Conservation (phyloP, 1,140 invertebrate genomes). For the Bombus superbus region DNA sequence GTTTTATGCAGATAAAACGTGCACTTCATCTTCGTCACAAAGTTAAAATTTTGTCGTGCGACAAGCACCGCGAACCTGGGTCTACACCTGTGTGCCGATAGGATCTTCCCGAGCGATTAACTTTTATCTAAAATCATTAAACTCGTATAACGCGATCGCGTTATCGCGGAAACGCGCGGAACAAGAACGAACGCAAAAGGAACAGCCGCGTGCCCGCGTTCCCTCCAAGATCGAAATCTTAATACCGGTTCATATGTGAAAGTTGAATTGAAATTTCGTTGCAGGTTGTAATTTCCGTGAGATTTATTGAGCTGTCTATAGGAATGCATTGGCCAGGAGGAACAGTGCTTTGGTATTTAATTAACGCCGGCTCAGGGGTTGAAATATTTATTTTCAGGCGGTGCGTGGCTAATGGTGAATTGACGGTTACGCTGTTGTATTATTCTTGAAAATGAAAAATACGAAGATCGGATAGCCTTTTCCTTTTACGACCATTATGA, state of each 20-base stretch:
- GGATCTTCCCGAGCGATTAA: constrained; percentile 13
- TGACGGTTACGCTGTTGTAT: background rate
- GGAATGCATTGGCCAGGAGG: background rate
- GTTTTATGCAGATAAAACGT: constrained; percentile 19
- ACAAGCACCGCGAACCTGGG: background rate
- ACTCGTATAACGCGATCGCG: background rate
- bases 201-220: background rate
- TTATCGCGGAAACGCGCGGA: constrained; percentile 8
- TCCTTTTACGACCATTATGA: too few relatives aligned
- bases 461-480: background rate
- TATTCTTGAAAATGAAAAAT: background rate
- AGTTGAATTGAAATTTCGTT: constrained; percentile 11
- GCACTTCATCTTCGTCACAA: constrained; percentile 11
- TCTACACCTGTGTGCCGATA: constrained; percentile 8
- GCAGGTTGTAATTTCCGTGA: background rate
- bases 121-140: constrained; percentile 24
- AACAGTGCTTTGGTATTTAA: background rate
- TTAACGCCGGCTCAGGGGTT: background rate
- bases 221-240: background rate
- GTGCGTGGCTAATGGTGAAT: background rate
- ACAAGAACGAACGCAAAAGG: background rate
- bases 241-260: constrained; percentile 1
- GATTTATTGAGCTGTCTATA: background rate
- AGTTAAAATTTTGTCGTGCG: constrained; percentile 1
- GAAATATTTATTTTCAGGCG: background rate